Evolutionary conservation across 2,113 vertebrate species (phyloP).

Genomic region (Xenopus borealis): DNA sequence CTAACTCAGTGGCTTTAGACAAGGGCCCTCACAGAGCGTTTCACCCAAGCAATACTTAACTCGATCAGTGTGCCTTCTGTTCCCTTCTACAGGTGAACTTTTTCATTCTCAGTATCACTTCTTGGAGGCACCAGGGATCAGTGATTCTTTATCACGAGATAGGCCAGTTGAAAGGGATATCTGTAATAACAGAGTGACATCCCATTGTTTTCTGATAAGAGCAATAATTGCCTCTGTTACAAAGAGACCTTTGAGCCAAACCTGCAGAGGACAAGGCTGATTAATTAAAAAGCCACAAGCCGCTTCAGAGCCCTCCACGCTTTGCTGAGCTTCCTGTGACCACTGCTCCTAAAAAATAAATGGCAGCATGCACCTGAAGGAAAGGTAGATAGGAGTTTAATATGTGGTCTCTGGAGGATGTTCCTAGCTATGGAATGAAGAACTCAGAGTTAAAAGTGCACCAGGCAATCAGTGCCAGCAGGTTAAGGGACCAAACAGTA

Average conservation of each 20-base stretch:
- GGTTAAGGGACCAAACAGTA: slow-evolving; percentile 31
- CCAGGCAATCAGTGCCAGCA: slow-evolving; percentile 38
- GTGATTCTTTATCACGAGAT: slow-evolving; percentile 43
- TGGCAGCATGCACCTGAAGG: slow-evolving; percentile 47
- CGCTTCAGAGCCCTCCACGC: slow-evolving; percentile 46
- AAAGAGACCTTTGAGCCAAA: slow-evolving; percentile 58
- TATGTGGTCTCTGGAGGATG: slow-evolving; percentile 49
- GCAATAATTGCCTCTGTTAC: slow-evolving; percentile 66
- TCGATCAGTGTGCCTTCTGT: slow-evolving; percentile 35
- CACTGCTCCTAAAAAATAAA: slow-evolving; percentile 49
- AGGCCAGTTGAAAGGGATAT: slow-evolving; percentile 43
- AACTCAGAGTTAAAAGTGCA: slow-evolving; percentile 35
- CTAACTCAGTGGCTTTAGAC: slow-evolving; percentile 16
- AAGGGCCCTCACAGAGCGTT: slow-evolving; percentile 22
- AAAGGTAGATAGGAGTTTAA: slow-evolving; percentile 46
- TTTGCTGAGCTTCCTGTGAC: slow-evolving; percentile 52
- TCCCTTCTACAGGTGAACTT: slow-evolving; percentile 42
- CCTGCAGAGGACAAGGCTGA: slow-evolving; percentile 54
- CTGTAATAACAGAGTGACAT: slow-evolving; percentile 45
- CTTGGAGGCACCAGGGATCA: slow-evolving; percentile 43
- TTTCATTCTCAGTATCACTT: slow-evolving; percentile 40
- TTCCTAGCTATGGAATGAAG: slow-evolving; percentile 40
- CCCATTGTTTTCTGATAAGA: slow-evolving; percentile 54
- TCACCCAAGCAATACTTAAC: background rate
- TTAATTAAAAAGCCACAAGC: slow-evolving; percentile 60